phyloP scores from a whole-genome alignment of 92 coral and sea anemone species.

The Parazoanthus swiftii region DNA sequence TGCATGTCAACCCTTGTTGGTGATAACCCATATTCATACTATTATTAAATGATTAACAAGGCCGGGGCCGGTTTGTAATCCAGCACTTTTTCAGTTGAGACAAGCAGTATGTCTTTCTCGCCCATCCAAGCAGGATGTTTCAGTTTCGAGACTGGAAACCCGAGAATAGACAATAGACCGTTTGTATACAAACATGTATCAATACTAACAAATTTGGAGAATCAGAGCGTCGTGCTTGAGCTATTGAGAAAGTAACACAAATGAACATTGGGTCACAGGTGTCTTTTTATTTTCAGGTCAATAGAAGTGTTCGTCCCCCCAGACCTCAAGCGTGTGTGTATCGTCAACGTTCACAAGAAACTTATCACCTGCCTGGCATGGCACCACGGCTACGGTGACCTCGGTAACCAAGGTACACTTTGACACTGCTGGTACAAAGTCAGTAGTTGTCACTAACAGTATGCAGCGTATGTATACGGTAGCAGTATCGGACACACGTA shows the following conservation, averaged over 20 bases:
- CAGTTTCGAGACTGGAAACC: too few species aligned
- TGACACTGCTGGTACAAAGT: not conserved
- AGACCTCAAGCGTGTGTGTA: constrained; percentile 68
- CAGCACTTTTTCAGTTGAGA: too few species aligned
- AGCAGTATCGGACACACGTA: too few species aligned
- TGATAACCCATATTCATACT: too few species aligned
- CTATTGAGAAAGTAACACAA: not conserved
- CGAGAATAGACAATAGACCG: too few species aligned
- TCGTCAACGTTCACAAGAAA: constrained; percentile 82
- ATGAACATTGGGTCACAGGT: not conserved
- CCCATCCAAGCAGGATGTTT: not conserved
- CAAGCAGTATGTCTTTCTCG: not conserved
- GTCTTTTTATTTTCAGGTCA: constrained; percentile 57
- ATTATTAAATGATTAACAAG: not conserved
- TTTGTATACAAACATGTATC: not conserved
- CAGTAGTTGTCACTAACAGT: not conserved
- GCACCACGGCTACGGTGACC: constrained; percentile 81
- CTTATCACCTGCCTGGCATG: constrained; percentile 88
- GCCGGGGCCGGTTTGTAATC: not conserved
- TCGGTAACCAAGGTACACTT: constrained; percentile 45
- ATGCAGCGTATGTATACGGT: not conserved
- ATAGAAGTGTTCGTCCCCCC: constrained; percentile 85
- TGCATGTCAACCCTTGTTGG: too few species aligned
- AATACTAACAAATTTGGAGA: not conserved
- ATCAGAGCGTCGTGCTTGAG: not conserved